Conservation (phyloP, 2,888 invertebrate species). For the Anorthoa munda region DNA sequence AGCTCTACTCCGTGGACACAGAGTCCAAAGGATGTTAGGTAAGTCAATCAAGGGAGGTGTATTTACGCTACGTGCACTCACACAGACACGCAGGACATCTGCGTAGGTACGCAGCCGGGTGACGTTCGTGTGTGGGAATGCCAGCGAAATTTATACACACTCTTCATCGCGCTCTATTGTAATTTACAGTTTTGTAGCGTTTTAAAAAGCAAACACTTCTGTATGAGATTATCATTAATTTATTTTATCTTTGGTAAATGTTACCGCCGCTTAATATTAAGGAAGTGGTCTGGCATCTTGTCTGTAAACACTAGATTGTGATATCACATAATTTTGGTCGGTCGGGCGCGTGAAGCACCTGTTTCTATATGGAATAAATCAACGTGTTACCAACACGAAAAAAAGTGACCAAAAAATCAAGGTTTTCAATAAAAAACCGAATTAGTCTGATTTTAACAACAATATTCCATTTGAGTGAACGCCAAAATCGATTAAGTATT, state of each 20-base stretch:
- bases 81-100: slow-evolving; percentile 76
- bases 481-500: slow-evolving; percentile 50
- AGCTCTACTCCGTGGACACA: slow-evolving; percentile 70
- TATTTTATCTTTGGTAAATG: slow-evolving; percentile 76
- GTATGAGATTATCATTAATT: slow-evolving; percentile 82
- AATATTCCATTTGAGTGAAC: slow-evolving; percentile 36
- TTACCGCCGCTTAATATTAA: slow-evolving; percentile 63
- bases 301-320: slow-evolving; percentile 46
- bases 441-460: slow-evolving; percentile 5
- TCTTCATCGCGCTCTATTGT: slow-evolving; percentile 85
- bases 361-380: slow-evolving; percentile 26
- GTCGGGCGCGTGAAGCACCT: slow-evolving; percentile 16
- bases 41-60: slow-evolving; percentile 69
- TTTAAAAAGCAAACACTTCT: slow-evolving; percentile 84
- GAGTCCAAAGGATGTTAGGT: slow-evolving; percentile 64
- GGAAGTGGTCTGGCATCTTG: slow-evolving; percentile 47
- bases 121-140: slow-evolving; percentile 86
- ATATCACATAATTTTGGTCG: slow-evolving; percentile 28
- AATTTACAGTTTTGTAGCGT: slow-evolving; percentile 88
- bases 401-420: neutral
- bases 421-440: slow-evolving; percentile 20
- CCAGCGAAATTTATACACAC: slow-evolving; percentile 89
- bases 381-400: slow-evolving; percentile 14
- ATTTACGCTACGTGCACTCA: slow-evolving; percentile 82
- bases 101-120: slow-evolving; percentile 74